A percentile compares a stretch with the other conserved stretches of the same genome.
These are phyloP conservation scores for Octodonta nipae DNA, from an alignment of 2,888 invertebrate genomes.

Conservation along the genomic window DNA sequence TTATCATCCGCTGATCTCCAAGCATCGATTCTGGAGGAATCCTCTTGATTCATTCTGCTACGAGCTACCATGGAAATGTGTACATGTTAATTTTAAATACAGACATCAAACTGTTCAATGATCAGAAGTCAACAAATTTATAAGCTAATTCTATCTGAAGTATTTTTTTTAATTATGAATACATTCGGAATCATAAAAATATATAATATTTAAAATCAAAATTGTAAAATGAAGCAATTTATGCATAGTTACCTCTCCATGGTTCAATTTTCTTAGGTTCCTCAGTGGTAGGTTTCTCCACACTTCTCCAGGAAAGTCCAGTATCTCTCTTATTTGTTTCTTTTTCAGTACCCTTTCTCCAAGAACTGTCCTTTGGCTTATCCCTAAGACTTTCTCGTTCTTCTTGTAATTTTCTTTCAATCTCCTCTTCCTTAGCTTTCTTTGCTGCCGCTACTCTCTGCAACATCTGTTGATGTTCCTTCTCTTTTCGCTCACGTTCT, in stretches of 20 bases:
- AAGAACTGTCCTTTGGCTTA: conserved; percentile 13
- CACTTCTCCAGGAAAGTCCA: conserved; percentile 7
- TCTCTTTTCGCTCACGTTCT: conserved; percentile 42
- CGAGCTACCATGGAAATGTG: too few relatives aligned
- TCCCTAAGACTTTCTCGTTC: conserved; percentile 13
- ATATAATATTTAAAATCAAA: neutral
- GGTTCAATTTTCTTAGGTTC: conserved; percentile 7
- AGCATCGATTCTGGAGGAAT: too few relatives aligned
- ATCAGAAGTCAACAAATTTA: too few relatives aligned
- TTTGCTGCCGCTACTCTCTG: conserved; percentile 52
- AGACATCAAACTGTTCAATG: too few relatives aligned
- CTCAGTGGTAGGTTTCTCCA: conserved; percentile 5
- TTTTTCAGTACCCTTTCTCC: conserved; percentile 17
- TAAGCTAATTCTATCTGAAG: too few relatives aligned
- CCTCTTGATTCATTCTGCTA: too few relatives aligned
- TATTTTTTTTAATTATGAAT: too few relatives aligned
- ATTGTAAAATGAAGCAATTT: too few relatives aligned
- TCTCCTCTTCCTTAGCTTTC: conserved; percentile 59
- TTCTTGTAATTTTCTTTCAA: conserved; percentile 25
- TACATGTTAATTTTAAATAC: too few relatives aligned
- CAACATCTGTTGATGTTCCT: conserved; percentile 52
- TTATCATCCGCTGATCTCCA: too few relatives aligned
- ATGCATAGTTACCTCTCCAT: conserved; percentile 12
- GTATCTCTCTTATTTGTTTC: too few relatives aligned
- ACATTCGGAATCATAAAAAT: too few relatives aligned